A percentile compares a stretch with the other conserved stretches of the same genome.
Conservation (phyloP, 2,797 vertebrate species). For the Sandelia bainsii region DNA sequence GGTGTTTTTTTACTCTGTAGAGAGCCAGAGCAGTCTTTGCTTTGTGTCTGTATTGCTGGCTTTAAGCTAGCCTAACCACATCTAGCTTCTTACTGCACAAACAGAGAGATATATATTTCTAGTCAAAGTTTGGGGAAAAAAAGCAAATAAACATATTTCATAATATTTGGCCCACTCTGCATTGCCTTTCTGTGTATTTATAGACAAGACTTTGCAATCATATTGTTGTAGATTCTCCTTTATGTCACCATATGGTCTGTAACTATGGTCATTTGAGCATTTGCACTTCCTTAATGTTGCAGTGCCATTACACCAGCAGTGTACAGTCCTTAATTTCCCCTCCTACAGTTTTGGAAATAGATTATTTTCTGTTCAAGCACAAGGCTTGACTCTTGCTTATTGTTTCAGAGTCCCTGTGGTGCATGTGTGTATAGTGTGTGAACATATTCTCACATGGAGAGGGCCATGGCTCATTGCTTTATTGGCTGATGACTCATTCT, state of each 20-base stretch:
- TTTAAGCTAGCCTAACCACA: too few relatives aligned
- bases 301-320: slow-evolving; percentile 21
- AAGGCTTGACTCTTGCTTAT: background rate
- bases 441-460: slow-evolving; percentile 42
- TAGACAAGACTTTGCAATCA: slow-evolving; percentile 15
- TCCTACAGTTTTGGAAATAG: slow-evolving; percentile 15
- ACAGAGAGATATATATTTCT: too few relatives aligned
- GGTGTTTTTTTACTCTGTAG: too few relatives aligned
- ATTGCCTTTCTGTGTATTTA: slow-evolving; percentile 18
- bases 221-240: slow-evolving; percentile 22
- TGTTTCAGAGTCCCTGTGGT: slow-evolving; percentile 10
- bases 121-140: too few relatives aligned
- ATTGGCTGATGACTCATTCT: slow-evolving; percentile 71
- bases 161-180: background rate
- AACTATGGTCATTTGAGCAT: slow-evolving; percentile 32
- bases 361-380: slow-evolving; percentile 11
- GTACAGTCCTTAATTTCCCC: slow-evolving; percentile 12
- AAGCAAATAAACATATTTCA: too few relatives aligned
- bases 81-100: too few relatives aligned
- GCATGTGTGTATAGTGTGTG: slow-evolving; percentile 2
- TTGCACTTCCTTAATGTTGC: slow-evolving; percentile 33
- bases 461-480: slow-evolving; percentile 55
- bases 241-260: slow-evolving; percentile 39
- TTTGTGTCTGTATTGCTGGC: too few relatives aligned
- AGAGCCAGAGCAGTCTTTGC: too few relatives aligned